These are phyloP conservation scores for Aphelenchoides avenae DNA, from an alignment of 1,140 invertebrate species.

Conservation along the genomic window DNA sequence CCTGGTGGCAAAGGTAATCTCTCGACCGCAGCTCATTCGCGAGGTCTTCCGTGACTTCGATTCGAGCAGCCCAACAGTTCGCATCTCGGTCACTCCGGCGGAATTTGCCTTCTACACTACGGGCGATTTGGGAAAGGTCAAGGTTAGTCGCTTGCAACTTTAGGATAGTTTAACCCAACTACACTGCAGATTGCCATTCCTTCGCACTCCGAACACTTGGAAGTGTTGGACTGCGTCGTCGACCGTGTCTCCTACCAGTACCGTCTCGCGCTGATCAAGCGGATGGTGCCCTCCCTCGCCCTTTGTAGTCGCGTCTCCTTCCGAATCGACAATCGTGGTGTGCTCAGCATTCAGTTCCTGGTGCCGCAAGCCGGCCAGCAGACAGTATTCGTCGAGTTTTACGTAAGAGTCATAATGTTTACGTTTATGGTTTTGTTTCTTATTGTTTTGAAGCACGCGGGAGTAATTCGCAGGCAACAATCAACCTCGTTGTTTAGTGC, in stretches of 20 bases:
- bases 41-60: constrained; percentile 11
- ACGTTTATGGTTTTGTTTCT: no score
- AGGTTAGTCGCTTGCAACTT: background rate
- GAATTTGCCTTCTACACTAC: constrained; percentile 13
- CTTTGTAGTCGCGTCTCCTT: constrained; percentile 13
- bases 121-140: constrained; percentile 12
- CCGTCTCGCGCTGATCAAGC: constrained; percentile 1
- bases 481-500: no score
- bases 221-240: constrained; percentile 3
- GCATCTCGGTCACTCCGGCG: constrained; percentile 2
- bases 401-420: no score
- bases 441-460: no score
- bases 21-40: constrained; percentile 7
- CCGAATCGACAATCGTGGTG: constrained; percentile 4
- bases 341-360: constrained; percentile 12
- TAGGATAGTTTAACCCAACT: no score
- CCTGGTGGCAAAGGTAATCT: constrained; percentile 10
- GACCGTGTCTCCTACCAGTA: background rate
- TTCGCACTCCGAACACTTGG: constrained; percentile 12
- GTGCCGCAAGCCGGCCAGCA: constrained; percentile 12
- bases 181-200: constrained; percentile 10
- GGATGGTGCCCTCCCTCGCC: constrained; percentile 6
- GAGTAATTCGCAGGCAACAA: no score
- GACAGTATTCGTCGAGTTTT: constrained; percentile 5
- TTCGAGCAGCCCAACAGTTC: background rate